Percentiles rank a stretch among this genome's conserved stretches.
phyloP scores from a whole-genome alignment of 2,113 vertebrate species.

The Vulpes vulpes region DNA sequence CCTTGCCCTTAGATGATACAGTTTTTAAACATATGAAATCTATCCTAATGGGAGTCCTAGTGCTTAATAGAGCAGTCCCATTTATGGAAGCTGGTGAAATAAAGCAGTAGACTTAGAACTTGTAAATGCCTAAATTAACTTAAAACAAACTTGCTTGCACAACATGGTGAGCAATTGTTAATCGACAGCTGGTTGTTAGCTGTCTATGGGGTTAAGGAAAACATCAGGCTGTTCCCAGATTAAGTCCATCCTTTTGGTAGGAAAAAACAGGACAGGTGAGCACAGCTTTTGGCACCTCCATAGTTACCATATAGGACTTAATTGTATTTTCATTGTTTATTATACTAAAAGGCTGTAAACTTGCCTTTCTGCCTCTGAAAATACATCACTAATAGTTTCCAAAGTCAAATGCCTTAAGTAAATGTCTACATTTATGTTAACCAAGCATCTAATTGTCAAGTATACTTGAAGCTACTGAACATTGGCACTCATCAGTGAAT shows the following conservation, averaged over 20 bases:
- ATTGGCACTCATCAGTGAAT: neutral
- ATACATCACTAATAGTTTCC: neutral
- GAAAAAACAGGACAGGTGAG: neutral
- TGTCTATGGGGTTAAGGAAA: neutral
- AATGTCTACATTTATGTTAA: neutral
- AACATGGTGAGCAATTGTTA: neutral
- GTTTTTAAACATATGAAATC: neutral
- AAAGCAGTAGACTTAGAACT: neutral
- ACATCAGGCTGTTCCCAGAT: neutral
- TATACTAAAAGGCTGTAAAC: neutral
- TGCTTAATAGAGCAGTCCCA: neutral
- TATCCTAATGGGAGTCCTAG: neutral
- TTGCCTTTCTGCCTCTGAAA: neutral
- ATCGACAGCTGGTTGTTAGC: neutral
- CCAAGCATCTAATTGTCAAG: neutral
- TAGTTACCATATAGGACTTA: neutral
- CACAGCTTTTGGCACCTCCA: neutral
- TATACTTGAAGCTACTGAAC: neutral
- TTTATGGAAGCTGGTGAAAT: neutral
- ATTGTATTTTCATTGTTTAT: slow-evolving; percentile 25
- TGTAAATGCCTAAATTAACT: neutral
- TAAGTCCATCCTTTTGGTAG: neutral
- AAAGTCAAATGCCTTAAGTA: neutral
- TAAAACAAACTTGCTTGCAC: neutral
- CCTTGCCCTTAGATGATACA: neutral